These are phyloP conservation scores for Heptranchias perlo DNA, from an alignment of 2,113 vertebrate genomes.

Conservation along the genomic window DNA sequence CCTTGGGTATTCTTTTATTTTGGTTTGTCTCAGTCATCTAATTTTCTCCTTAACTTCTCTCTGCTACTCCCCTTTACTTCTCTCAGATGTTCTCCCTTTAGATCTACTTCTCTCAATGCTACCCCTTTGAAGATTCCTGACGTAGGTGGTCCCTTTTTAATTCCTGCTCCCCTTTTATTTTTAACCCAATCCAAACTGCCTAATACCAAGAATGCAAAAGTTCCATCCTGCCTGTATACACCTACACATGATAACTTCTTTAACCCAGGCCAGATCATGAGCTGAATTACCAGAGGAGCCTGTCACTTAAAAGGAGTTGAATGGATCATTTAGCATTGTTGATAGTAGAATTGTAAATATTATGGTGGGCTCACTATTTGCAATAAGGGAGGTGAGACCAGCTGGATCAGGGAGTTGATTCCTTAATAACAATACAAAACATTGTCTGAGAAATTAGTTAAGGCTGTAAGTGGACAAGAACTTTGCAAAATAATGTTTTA, in stretches of 20 bases:
- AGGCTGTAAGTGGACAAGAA: too few relatives aligned
- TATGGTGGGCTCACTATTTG: neutral
- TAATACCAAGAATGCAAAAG: too few relatives aligned
- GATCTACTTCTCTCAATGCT: too few relatives aligned
- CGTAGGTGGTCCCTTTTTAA: too few relatives aligned
- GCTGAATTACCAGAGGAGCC: neutral
- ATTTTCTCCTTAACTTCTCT: too few relatives aligned
- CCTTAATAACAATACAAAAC: neutral
- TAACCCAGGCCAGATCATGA: too few relatives aligned
- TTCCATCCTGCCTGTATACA: too few relatives aligned
- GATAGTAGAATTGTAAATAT: neutral
- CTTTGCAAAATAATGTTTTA: neutral
- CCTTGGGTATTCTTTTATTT: neutral
- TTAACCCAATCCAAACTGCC: too few relatives aligned
- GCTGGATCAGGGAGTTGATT: neutral
- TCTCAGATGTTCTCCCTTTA: neutral
- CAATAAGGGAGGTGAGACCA: neutral
- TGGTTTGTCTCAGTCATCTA: neutral
- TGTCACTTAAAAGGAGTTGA: neutral
- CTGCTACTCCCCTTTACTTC: neutral
- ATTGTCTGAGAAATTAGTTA: neutral
- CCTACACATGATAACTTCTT: too few relatives aligned
- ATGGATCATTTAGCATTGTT: neutral
- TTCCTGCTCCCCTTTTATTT: too few relatives aligned
- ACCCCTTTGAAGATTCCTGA: too few relatives aligned